Evolutionary conservation across 2,888 invertebrate species (phyloP), one percentile per base, ranked within the genome.

Genomic region (Chaitophorus viminalis): DNA sequence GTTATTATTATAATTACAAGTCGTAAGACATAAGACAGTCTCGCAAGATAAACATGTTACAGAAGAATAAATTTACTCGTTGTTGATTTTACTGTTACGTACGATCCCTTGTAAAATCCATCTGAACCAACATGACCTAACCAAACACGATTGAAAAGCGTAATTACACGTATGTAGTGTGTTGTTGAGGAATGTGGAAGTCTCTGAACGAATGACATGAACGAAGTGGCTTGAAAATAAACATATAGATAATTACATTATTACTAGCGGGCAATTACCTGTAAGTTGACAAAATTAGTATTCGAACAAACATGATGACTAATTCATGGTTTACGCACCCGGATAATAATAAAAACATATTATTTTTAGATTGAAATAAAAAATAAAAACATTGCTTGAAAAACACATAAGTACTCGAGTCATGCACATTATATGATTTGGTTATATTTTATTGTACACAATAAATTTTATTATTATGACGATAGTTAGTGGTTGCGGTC

Each of bases 1-100:
- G 54, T 83, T 74, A 60, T 75, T 75, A 83, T 39, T 36, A 74
- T 82, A 74, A 75, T 83, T 83, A 75, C 36, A 33, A 82, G 52
- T 29, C 70, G 14, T 72, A 82, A 39, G 36, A 46, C n/a, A n/a
- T n/a, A 65, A n/a, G 18, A n/a, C 25, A 68, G 52, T 3, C 46
- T 70, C 17, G 14, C 0, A 11, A 60, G 60, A 75, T 60, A 36
- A 25, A 79, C 60, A 65, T 25, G 21, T 54, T 21, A 36, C 39
- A 25, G 74, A 36, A 75, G 60, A 75, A 82, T 74, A 82, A 8
- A 74, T 74, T 36, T 46, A 60, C 54, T 39, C 36, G 74, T n/a
- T 39, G 83, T 83, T 33, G 84, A 76, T 84, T 84, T 84, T 84
- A 84, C 84, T 84, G 84, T 84, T 84, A 84, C 18, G n/a, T n/a